These are phyloP conservation scores for Rhynchonycteris naso DNA, from an alignment of 2,797 vertebrate genomes.

Conservation along the genomic window DNA sequence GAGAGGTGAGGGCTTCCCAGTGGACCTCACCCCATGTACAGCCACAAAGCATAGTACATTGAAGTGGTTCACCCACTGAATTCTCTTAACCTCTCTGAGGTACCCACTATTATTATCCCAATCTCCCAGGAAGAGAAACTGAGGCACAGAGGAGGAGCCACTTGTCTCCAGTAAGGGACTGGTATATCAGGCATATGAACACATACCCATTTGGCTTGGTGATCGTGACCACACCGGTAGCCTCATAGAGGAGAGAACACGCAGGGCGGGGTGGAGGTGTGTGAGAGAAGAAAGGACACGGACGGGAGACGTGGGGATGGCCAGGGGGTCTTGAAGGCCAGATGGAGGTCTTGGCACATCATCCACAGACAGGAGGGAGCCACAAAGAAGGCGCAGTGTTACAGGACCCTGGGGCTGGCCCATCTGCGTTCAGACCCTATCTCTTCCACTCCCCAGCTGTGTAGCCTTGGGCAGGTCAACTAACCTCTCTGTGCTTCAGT, in stretches of 20 bases:
- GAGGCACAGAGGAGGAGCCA: neutral
- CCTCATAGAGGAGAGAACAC: accelerated
- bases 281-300: accelerated
- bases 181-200: neutral
- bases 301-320: neutral
- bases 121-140: neutral
- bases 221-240: neutral
- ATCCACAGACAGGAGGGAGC: neutral
- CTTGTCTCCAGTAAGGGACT: neutral
- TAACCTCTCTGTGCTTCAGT: conserved; percentile 19
- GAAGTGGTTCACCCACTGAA: neutral
- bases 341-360: neutral
- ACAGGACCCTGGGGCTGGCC: neutral
- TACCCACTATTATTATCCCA: neutral
- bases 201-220: neutral
- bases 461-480: neutral
- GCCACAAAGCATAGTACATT: neutral
- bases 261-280: neutral
- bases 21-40: neutral
- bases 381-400: neutral
- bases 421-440: neutral
- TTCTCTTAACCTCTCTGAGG: neutral
- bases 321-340: neutral
- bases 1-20: neutral
- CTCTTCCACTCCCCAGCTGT: neutral